Evolutionary conservation across 1,140 invertebrate species (phyloP), one percentile per base, ranked within the genome.

Genomic region (Drosophila oshimai): DNA sequence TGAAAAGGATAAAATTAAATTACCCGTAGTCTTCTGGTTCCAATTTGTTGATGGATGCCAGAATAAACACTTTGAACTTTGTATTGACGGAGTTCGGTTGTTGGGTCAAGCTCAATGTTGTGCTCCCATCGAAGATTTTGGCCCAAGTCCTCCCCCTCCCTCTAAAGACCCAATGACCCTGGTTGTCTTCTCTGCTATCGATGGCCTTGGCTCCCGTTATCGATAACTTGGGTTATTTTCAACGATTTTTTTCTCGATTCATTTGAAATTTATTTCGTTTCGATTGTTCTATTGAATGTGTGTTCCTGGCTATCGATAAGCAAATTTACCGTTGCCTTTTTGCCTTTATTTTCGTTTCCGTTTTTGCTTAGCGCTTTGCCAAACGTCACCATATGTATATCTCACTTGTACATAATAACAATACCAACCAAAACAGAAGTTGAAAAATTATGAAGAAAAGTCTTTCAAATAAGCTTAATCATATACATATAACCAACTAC

Each of bases 281-380:
- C 22, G 12, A 51, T 67, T 53, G 29, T 44, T 47, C 33, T 13
- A 34, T 62, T 69, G 49, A 68, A 69, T 67, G 62, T 64, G 61
- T 65, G 62, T 67, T 65, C 33, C 33, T 65, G 62, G 62, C 61
- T 67, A 67, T 65, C 60, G 44, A 61, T 61, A 61, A 61, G 53
- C 55, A 22, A 58, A 60, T 33, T 26, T 37, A 37, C 44, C 20
- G 44, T 50, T 64, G 33, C 33, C 42, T 9, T 39, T 51, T 28
- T 42, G 18, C 50, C 22, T 22, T 62, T 64, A 17, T 50, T 53
- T 39, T 28, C 17, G 24, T 51, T 49, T 13, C 15, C 29, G 28
- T 41, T 65, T 44, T 42, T 24, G 69, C 58, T 73, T 65, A 55
- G 44, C 44, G 68, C 69, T 45, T 72, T 36, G 42, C 42, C 58